phyloP scores from a whole-genome alignment of 1,140 invertebrate genomes.

The Drosophila kepulauana region DNA sequence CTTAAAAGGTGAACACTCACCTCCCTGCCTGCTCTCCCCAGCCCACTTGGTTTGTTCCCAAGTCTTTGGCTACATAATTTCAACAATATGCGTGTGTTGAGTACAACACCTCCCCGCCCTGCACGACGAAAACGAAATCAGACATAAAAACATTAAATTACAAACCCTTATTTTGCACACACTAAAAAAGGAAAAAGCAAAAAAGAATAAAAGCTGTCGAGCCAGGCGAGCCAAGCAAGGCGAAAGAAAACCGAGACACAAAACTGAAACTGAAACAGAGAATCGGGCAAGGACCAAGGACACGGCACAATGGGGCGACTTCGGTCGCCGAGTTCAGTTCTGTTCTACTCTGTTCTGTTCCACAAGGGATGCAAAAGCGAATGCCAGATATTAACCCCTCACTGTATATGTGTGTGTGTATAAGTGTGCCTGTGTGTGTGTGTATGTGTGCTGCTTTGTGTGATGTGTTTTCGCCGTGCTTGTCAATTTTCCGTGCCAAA shows the following conservation, averaged over 20 bases:
- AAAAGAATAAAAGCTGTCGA: conserved; percentile 46
- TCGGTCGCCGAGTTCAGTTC: conserved; percentile 33
- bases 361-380: conserved; percentile 81
- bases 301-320: conserved; percentile 59
- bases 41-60: conserved; percentile 11
- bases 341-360: conserved; percentile 9
- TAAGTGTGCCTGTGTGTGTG: conserved; percentile 45
- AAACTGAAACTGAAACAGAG: conserved; percentile 77
- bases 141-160: conserved; percentile 85
- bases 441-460: conserved; percentile 57
- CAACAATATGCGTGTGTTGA: conserved; percentile 81
- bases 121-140: conserved; percentile 81
- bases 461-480: conserved; percentile 69
- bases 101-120: conserved; percentile 34
- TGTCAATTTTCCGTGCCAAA: conserved; percentile 82
- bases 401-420: conserved; percentile 4
- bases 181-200: conserved; percentile 42
- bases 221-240: conserved; percentile 31
- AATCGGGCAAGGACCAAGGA: conserved; percentile 63
- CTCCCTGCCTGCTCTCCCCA: neutral
- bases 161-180: conserved; percentile 84
- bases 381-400: conserved; percentile 79
- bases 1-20: conserved; percentile 73
- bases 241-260: conserved; percentile 57
- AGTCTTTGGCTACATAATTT: conserved; percentile 79